A percentile compares a stretch with the other conserved stretches of the same genome.
Evolutionary conservation across 2,113 vertebrate species (phyloP).

Genomic region (Tiliqua scincoides): DNA sequence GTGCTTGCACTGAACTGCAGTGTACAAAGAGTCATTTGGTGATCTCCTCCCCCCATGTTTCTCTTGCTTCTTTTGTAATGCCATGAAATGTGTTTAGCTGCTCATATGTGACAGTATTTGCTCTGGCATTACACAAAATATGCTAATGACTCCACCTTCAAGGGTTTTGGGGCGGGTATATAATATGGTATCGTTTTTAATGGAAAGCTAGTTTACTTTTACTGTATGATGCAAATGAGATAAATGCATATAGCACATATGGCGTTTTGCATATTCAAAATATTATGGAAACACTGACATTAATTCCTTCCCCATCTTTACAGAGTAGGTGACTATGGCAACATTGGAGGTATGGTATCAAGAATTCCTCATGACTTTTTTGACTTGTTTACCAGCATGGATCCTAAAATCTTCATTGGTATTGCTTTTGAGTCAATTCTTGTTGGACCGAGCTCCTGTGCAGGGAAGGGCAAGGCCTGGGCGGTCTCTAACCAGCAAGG

Average conservation of each 20-base stretch:
- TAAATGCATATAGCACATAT: slow-evolving; percentile 45
- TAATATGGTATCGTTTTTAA: background rate
- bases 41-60: too few species aligned
- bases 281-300: slow-evolving; percentile 35
- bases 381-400: too few species aligned
- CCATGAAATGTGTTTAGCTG: background rate
- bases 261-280: slow-evolving; percentile 45
- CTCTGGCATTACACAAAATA: background rate
- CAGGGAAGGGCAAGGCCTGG: background rate
- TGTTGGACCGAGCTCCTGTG: background rate
- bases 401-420: too few species aligned
- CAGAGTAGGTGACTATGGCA: slow-evolving; percentile 39
- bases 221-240: slow-evolving; percentile 30
- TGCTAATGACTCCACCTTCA: background rate
- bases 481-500: background rate
- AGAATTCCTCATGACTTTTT: too few species aligned
- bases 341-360: background rate
- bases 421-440: too few species aligned
- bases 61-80: background rate
- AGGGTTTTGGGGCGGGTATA: background rate
- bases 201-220: slow-evolving; percentile 30
- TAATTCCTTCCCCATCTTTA: slow-evolving; percentile 7
- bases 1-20: background rate
- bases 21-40: background rate
- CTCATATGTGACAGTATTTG: background rate